Evolutionary conservation across 2,797 vertebrate species (phyloP).

Genomic region (Eulemur coronatus): DNA sequence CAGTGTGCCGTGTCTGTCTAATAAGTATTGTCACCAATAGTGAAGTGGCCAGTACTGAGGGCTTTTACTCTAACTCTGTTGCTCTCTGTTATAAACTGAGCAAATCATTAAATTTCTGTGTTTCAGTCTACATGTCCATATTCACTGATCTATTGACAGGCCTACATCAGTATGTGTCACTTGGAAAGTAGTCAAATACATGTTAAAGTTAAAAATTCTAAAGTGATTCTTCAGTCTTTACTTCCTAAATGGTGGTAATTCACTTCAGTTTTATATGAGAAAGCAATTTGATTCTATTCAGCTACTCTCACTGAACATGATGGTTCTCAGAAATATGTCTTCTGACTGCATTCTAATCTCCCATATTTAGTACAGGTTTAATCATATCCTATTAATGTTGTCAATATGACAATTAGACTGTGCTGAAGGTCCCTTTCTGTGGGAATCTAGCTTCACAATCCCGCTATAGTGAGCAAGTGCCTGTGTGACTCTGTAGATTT

Average conservation of each 20-base stretch:
- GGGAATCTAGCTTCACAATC: background rate
- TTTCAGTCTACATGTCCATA: background rate
- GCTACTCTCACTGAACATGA: background rate
- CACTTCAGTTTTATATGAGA: background rate
- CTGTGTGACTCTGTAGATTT: background rate
- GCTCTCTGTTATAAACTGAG: background rate
- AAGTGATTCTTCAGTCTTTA: background rate
- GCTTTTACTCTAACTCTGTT: background rate
- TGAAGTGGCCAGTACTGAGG: background rate
- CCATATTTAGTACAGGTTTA: background rate
- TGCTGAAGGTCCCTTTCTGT: background rate
- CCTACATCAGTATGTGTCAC: background rate
- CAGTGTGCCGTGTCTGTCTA: background rate
- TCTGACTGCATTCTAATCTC: background rate
- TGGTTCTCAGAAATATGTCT: background rate
- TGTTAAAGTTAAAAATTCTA: background rate
- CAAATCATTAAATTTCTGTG: background rate
- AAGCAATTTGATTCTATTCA: background rate
- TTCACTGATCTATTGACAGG: too few species aligned
- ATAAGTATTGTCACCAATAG: background rate
- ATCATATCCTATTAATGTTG: background rate
- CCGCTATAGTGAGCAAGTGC: background rate
- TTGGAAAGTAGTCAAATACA: background rate
- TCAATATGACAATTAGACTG: background rate
- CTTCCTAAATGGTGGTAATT: background rate